Base-by-base conservation (phyloP, 2,113 vertebrate species). In the Corydoras maculifer region DNA sequence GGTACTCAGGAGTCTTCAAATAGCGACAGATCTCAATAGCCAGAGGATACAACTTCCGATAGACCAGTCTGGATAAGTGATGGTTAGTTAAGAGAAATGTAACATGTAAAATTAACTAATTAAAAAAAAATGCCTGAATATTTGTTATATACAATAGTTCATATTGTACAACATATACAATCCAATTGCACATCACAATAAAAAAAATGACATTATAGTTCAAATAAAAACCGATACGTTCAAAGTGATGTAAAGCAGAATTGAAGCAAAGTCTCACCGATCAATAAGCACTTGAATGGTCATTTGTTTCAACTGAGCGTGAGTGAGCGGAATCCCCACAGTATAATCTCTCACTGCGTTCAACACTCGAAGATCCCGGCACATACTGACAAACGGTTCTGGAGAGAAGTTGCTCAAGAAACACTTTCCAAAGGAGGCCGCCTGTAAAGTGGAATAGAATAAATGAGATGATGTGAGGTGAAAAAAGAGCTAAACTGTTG, bases 1-100 rank as follows among this genome's bases (percentile, higher is more conserved):
- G 95, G 35, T 94, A 94, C 76, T 97, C 96, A 0, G 95, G 91
- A 51, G 94, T 93, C 48, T 94, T 95, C 84, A 98, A 79, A 83
- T 97, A 95, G 59, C 93, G 91, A 60, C 95, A 97, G 79, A 98
- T 90, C 69, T 94, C 90, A 64, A 98, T 94, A 14, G 95, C 94
- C 58, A 98, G 77, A 0, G 94, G 94, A 77, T 96, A 98, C n/a
- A 98, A 89, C 66, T 92, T 91, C 69, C 95, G 88, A 76, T 95
- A 88, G 18, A 98, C 93, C 81, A 98, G 83, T 86, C 95, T 98
- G 81, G 63, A 64, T 75, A 58, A 59, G 8, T 82, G 48, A 77
- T 5, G 66, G 55, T 67, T 12, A 62, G 2, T 72, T 49, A 10
- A 62, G 3, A 31, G 31, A 49, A 12, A 35, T 8, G 48, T 1